These are phyloP conservation scores for Holacanthella duospinosa DNA, from an alignment of 2,888 invertebrate genomes.

Conservation along the genomic window DNA sequence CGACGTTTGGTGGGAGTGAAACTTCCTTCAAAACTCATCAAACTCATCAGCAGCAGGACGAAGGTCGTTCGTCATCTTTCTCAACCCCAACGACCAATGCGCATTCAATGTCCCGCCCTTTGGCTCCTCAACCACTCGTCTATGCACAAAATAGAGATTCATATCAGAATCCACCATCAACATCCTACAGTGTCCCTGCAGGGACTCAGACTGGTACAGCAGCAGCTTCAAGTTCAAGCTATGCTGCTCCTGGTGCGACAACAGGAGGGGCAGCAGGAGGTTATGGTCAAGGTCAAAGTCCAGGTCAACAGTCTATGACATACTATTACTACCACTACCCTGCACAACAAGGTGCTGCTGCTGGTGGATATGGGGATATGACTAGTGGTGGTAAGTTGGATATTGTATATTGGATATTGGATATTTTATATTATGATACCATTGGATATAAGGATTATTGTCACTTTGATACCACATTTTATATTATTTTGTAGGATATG, in stretches of 20 bases:
- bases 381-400: slow-evolving; percentile 20
- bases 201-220: background rate
- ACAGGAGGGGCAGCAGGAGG: slow-evolving; percentile 3
- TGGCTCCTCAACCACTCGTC: slow-evolving; percentile 18
- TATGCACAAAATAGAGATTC: slow-evolving; percentile 33
- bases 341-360: slow-evolving; percentile 11
- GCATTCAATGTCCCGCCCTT: slow-evolving; percentile 1
- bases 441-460: too few species aligned
- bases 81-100: background rate
- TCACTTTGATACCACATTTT: background rate
- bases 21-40: background rate
- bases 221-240: background rate
- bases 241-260: slow-evolving; percentile 8
- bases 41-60: too few species aligned
- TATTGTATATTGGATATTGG: background rate
- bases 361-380: slow-evolving; percentile 17
- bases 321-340: slow-evolving; percentile 36
- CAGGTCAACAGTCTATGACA: slow-evolving; percentile 30
- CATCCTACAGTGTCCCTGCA: slow-evolving; percentile 17
- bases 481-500: slow-evolving; percentile 18
- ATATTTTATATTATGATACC: too few species aligned
- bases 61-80: slow-evolving; percentile 1
- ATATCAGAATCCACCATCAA: slow-evolving; percentile 21
- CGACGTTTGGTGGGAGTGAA: slow-evolving; percentile 4
- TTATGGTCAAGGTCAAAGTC: slow-evolving; percentile 11